These are phyloP conservation scores for Thaumetopoea pityocampa DNA, from an alignment of 1,140 invertebrate species.

Conservation along the genomic window DNA sequence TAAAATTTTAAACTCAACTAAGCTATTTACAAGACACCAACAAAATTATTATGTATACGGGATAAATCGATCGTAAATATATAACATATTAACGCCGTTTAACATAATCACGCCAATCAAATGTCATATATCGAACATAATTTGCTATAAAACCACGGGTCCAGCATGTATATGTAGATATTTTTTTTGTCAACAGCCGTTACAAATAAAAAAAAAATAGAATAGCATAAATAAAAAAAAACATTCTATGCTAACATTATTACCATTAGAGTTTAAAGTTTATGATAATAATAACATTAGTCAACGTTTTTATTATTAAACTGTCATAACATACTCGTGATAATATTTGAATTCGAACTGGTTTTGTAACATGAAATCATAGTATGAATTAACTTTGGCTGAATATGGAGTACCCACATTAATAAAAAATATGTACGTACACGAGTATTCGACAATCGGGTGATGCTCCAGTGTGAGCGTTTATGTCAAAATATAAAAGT, in stretches of 20 bases:
- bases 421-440: background rate
- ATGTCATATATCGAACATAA: conserved; percentile 12
- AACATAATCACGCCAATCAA: conserved; percentile 11
- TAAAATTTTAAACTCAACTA: conserved; percentile 1
- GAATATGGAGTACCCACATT: no score
- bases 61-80: background rate
- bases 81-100: conserved; percentile 15
- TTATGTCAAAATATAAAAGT: no score
- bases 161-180: conserved; percentile 10
- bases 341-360: conserved; percentile 19
- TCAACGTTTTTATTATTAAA: no score
- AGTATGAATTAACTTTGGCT: background rate
- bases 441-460: conserved; percentile 4
- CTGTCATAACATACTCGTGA: conserved; percentile 20
- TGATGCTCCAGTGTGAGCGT: conserved; percentile 3
- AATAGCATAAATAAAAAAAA: no score
- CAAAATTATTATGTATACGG: conserved; percentile 4
- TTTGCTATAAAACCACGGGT: conserved; percentile 16
- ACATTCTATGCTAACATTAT: no score
- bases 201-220: conserved; percentile 10
- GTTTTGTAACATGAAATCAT: conserved; percentile 14
- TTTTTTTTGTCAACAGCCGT: conserved; percentile 11
- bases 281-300: conserved; percentile 18
- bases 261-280: conserved; percentile 21
- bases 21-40: conserved; percentile 1